Percentiles rank a stretch among this genome's conserved stretches.
Evolutionary conservation across 1,140 invertebrate species (phyloP).

Genomic region (Aphis craccivora): DNA sequence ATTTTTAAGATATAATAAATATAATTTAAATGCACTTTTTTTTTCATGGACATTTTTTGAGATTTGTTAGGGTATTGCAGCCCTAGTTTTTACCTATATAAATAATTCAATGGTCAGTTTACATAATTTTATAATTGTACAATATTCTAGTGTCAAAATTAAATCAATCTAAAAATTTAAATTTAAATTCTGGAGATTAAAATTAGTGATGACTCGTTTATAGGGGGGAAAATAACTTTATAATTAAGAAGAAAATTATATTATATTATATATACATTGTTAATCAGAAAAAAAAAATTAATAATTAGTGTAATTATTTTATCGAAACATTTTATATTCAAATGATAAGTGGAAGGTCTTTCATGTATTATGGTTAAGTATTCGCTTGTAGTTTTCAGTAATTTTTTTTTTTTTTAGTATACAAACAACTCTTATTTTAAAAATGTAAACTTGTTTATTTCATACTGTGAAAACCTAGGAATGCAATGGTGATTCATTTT

Average conservation of each 20-base stretch:
- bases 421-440: background rate
- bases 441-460: conserved; percentile 46
- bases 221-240: background rate
- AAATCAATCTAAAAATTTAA: background rate
- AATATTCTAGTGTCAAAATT: background rate
- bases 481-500: conserved; percentile 26
- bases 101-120: too few species aligned
- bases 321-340: background rate
- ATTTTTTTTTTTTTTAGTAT: background rate
- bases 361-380: background rate
- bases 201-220: background rate
- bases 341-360: background rate
- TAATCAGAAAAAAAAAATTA: background rate
- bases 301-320: background rate
- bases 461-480: background rate
- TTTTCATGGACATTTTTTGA: too few species aligned
- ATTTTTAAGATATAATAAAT: too few species aligned
- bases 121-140: too few species aligned
- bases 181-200: background rate
- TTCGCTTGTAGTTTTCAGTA: background rate
- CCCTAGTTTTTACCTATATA: too few species aligned
- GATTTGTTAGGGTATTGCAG: too few species aligned
- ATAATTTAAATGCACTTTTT: too few species aligned
- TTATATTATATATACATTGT: background rate
- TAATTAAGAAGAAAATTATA: background rate